Conservation (phyloP, 1,140 invertebrate species). For the Zaprionus tsacasi region DNA sequence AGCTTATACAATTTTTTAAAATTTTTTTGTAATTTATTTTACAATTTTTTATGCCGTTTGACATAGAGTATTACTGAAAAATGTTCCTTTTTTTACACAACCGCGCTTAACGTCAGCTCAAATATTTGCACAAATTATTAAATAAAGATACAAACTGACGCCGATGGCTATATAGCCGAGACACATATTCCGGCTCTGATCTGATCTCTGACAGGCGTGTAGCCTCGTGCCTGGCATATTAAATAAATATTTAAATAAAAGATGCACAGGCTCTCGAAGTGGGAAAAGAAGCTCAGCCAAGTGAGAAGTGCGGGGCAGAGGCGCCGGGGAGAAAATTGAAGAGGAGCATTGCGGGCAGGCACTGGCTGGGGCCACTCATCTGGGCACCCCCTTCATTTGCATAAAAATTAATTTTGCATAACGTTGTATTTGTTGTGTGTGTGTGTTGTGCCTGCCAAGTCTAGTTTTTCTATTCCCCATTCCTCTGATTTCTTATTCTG, state of each 20-base stretch:
- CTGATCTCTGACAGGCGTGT: slow-evolving; percentile 30
- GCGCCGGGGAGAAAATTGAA: background rate
- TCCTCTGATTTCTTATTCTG: slow-evolving; percentile 1
- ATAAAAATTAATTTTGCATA: slow-evolving; percentile 83
- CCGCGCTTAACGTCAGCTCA: slow-evolving; percentile 39
- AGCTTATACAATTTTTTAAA: background rate
- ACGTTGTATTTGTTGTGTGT: slow-evolving; percentile 32
- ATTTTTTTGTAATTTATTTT: slow-evolving; percentile 1
- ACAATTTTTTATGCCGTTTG: slow-evolving; percentile 31
- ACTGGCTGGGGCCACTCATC: background rate
- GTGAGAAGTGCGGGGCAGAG: background rate
- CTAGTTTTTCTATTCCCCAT: slow-evolving; percentile 7
- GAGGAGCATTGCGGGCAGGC: background rate
- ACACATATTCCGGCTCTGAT: slow-evolving; percentile 2
- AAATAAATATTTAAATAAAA: slow-evolving; percentile 81
- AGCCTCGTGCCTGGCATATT: slow-evolving; percentile 74
- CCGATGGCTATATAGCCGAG: background rate
- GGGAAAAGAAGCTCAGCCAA: background rate
- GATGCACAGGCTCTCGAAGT: slow-evolving; percentile 16
- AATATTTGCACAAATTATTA: slow-evolving; percentile 76
- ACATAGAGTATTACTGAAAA: slow-evolving; percentile 15
- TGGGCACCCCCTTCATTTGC: slow-evolving; percentile 61
- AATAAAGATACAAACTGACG: slow-evolving; percentile 47
- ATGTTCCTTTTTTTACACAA: background rate
- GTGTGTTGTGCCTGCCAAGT: slow-evolving; percentile 19